A percentile compares a stretch with the other conserved stretches of the same genome.
Conservation (phyloP, 2,113 vertebrate genomes). For the Ammodytes dubius region DNA sequence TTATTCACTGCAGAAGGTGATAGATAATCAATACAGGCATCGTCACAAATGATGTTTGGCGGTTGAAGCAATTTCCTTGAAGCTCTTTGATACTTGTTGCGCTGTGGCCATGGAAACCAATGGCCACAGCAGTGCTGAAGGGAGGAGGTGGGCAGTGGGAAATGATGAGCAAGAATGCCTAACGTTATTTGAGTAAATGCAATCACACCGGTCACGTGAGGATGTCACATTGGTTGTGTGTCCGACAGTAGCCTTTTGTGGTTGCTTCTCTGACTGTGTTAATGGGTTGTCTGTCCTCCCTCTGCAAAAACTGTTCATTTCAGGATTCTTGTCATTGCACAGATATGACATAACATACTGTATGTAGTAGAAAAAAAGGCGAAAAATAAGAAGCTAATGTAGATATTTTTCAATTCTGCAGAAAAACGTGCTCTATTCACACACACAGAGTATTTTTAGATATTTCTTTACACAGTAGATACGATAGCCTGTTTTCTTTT, state of each 20-base stretch:
- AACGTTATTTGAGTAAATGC: conserved; percentile 66
- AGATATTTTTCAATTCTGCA: background rate
- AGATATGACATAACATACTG: conserved; percentile 11
- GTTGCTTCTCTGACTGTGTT: background rate
- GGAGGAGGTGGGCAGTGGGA: conserved; percentile 14
- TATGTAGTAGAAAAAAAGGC: background rate
- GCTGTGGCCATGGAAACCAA: conserved; percentile 53
- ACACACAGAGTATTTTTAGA: background rate
- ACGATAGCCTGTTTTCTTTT: conserved; percentile 4
- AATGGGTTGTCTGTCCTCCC: background rate
- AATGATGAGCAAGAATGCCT: conserved; percentile 39
- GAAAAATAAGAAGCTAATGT: conserved; percentile 5
- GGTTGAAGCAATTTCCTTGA: conserved; percentile 37
- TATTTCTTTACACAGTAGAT: background rate
- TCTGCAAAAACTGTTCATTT: background rate
- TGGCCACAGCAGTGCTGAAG: conserved; percentile 9
- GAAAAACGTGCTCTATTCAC: background rate
- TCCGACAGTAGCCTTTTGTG: conserved; percentile 64
- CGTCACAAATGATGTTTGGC: conserved; percentile 1
- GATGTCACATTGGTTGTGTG: conserved; percentile 62
- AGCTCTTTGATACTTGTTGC: conserved; percentile 53
- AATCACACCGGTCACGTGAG: conserved; percentile 75
- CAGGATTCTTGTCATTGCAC: conserved; percentile 1
- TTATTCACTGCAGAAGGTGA: background rate
- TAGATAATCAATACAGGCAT: conserved; percentile 9